Percentiles rank a stretch among this genome's conserved stretches.
phyloP scores from a whole-genome alignment of 2,888 invertebrate species.

The Leptothorax acervorum region DNA sequence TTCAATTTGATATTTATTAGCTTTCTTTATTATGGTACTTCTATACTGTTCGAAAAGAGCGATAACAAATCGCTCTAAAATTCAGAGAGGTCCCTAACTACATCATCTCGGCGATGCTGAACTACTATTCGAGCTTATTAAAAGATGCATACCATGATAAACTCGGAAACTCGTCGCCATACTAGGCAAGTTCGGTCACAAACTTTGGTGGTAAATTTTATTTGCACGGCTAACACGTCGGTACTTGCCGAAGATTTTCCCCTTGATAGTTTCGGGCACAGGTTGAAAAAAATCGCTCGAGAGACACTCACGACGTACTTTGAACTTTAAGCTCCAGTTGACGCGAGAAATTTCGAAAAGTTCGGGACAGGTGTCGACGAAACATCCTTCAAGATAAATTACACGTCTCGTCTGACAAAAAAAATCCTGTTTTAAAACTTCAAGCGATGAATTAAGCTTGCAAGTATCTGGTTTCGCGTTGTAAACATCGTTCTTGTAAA shows the following conservation, averaged over 20 bases:
- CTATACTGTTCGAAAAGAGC: background rate
- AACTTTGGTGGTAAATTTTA: conserved; percentile 56
- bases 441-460: conserved; percentile 20
- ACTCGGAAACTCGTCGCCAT: conserved; percentile 39
- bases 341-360: conserved; percentile 49
- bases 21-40: background rate
- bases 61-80: conserved; percentile 22
- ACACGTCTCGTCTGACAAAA: conserved; percentile 27
- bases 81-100: background rate
- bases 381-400: conserved; percentile 46
- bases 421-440: conserved; percentile 40
- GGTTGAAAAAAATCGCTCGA: conserved; percentile 36
- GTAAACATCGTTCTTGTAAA: conserved; percentile 2
- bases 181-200: conserved; percentile 41
- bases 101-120: background rate
- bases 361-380: conserved; percentile 50
- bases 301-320: conserved; percentile 47
- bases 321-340: conserved; percentile 46
- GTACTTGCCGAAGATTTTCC: conserved; percentile 54
- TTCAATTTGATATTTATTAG: background rate
- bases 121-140: conserved; percentile 37
- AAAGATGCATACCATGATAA: conserved; percentile 53
- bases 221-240: conserved; percentile 52
- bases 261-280: conserved; percentile 42
- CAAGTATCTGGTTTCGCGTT: conserved; percentile 19